phyloP scores from a whole-genome alignment of 2,113 vertebrate species.

The Platichthys flesus region DNA sequence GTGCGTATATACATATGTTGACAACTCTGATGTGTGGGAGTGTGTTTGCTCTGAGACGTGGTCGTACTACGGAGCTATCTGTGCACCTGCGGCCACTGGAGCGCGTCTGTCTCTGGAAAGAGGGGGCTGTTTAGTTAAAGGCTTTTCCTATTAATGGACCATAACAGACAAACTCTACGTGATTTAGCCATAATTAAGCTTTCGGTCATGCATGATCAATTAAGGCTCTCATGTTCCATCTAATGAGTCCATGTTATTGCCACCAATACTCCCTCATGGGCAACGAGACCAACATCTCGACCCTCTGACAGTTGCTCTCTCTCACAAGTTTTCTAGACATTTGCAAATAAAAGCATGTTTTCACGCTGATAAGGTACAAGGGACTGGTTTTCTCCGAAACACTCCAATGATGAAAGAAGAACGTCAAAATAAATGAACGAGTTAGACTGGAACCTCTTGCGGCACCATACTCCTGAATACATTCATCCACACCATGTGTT shows the following conservation, averaged over 20 bases:
- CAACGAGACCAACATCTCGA: constrained; percentile 42
- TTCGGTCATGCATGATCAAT: constrained; percentile 65
- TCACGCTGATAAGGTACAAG: too few species aligned
- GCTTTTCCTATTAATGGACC: constrained; percentile 61
- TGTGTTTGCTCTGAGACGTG: constrained; percentile 13
- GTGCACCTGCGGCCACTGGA: constrained; percentile 9
- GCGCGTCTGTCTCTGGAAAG: not conserved
- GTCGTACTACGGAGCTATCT: constrained; percentile 3
- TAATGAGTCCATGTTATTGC: constrained; percentile 53
- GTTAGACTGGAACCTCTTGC: constrained; percentile 5
- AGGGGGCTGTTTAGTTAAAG: constrained; percentile 22
- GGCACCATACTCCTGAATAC: constrained; percentile 23
- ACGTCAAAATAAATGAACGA: not conserved
- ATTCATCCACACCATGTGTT: constrained; percentile 23
- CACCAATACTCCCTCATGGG: constrained; percentile 34
- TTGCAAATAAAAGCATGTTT: not conserved
- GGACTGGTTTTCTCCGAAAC: not conserved
- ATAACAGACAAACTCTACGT: constrained; percentile 52
- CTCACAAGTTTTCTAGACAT: not conserved
- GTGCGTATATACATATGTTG: constrained; percentile 27
- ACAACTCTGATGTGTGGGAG: constrained; percentile 18
- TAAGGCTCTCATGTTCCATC: constrained; percentile 32
- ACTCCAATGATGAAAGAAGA: not conserved
- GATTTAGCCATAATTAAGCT: constrained; percentile 67
- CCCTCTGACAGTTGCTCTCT: constrained; percentile 12